phyloP scores from a whole-genome alignment of 2,888 invertebrate genomes.

The Drosophila sordidula region DNA sequence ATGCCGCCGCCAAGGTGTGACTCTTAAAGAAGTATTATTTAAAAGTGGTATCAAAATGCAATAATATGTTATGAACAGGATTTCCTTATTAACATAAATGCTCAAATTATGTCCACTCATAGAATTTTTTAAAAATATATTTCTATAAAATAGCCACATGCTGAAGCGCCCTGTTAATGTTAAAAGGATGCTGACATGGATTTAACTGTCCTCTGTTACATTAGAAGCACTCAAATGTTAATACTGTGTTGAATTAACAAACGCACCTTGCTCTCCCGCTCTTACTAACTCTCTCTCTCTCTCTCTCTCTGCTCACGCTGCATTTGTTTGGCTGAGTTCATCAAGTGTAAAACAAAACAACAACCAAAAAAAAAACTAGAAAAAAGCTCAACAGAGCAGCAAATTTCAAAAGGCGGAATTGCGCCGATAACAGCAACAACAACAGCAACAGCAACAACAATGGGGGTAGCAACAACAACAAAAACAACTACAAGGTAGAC shows the following conservation, averaged over 20 bases:
- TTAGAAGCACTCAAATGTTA: neutral
- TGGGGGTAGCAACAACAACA: constrained; percentile 15
- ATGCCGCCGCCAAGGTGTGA: constrained; percentile 23
- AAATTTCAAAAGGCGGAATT: constrained; percentile 81
- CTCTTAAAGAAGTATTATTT: neutral
- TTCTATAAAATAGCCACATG: too few relatives aligned
- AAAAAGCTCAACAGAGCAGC: constrained; percentile 72
- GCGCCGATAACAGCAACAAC: constrained; percentile 65
- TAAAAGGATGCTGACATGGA: neutral
- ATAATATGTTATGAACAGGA: neutral
- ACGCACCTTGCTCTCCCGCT: neutral
- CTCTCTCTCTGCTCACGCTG: constrained; percentile 6
- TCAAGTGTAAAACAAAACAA: constrained; percentile 62
- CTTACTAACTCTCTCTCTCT: neutral
- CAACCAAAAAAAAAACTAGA: constrained; percentile 38
- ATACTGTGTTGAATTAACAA: neutral
- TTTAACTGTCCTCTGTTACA: neutral
- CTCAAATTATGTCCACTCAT: neutral
- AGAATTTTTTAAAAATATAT: neutral
- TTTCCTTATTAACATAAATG: neutral
- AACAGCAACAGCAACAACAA: constrained; percentile 29
- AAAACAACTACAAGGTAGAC: constrained; percentile 45
- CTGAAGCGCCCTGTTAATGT: too few relatives aligned
- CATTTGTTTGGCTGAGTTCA: constrained; percentile 48
- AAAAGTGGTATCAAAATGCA: neutral